A percentile compares a stretch with the other conserved stretches of the same genome.
Evolutionary conservation across 1,140 invertebrate genomes (phyloP).

Genomic region (Papilio glaucus): DNA sequence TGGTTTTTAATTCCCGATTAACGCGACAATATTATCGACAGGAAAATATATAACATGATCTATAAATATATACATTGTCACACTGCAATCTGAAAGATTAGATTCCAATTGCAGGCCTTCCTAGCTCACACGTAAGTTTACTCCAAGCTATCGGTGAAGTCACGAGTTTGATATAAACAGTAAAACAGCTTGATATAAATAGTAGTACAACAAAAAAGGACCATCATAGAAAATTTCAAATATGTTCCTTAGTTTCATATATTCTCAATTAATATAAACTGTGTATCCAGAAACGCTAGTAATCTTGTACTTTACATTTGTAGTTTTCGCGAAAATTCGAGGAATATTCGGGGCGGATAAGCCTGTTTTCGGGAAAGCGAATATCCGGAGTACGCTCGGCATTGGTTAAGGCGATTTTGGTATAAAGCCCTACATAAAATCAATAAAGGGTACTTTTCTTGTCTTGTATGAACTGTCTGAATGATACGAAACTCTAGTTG

Average conservation of each 20-base stretch:
- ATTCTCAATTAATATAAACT: neutral
- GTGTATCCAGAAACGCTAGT: neutral
- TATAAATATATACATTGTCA: too few relatives aligned
- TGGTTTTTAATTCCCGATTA: too few relatives aligned
- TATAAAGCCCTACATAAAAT: slow-evolving; percentile 8
- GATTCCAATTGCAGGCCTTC: too few relatives aligned
- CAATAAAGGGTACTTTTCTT: neutral
- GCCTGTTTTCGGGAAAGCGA: neutral
- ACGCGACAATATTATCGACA: too few relatives aligned
- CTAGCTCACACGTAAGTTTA: too few relatives aligned
- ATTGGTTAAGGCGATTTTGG: slow-evolving; percentile 19
- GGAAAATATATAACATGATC: too few relatives aligned
- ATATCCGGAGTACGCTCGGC: slow-evolving; percentile 3
- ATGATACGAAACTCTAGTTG: neutral
- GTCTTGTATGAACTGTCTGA: neutral
- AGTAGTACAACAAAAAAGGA: too few relatives aligned
- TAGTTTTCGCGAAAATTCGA: neutral
- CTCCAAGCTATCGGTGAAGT: too few relatives aligned
- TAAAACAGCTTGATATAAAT: too few relatives aligned
- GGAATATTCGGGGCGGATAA: slow-evolving; percentile 12
- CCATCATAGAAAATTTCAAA: neutral
- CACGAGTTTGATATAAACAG: too few relatives aligned
- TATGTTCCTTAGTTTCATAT: neutral
- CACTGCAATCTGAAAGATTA: too few relatives aligned
- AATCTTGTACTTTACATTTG: slow-evolving; percentile 11